Evolutionary conservation across 2,888 invertebrate genomes (phyloP).

Genomic region (Trachelus tabidus): DNA sequence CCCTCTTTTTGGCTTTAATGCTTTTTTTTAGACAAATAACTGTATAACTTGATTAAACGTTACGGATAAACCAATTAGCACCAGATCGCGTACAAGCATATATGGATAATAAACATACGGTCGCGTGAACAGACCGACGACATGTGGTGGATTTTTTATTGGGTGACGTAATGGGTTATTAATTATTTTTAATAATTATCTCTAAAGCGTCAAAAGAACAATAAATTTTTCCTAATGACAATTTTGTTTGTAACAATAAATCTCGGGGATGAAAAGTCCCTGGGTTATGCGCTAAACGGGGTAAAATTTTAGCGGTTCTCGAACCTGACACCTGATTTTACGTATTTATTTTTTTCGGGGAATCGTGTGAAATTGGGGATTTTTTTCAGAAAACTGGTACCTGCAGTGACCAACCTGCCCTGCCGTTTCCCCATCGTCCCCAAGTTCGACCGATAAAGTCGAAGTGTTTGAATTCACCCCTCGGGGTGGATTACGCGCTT

Average conservation of each 20-base stretch:
- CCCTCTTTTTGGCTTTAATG: constrained; percentile 2
- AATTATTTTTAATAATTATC: neutral
- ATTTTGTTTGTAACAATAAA: neutral
- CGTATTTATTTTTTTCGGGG: constrained; percentile 5
- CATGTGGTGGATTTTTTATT: neutral
- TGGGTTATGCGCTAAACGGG: neutral
- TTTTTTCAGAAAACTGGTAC: constrained; percentile 37
- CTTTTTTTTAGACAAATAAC: constrained; percentile 19
- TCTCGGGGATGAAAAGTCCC: neutral
- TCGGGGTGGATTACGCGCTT: constrained; percentile 60
- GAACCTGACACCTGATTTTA: neutral
- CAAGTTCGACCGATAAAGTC: constrained; percentile 43
- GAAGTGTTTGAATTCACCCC: constrained; percentile 54
- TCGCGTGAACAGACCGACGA: neutral
- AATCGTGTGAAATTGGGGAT: constrained; percentile 25
- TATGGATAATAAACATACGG: neutral
- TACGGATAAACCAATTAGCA: constrained; percentile 7
- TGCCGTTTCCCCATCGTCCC: constrained; percentile 13
- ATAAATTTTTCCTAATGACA: neutral
- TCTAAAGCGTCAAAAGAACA: neutral
- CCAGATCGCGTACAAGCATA: neutral
- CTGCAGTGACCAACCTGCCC: constrained; percentile 62
- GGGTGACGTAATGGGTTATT: neutral
- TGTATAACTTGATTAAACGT: neutral
- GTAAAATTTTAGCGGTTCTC: neutral